phyloP scores from a whole-genome alignment of 2,888 invertebrate genomes.

The Halictus ligatus region DNA sequence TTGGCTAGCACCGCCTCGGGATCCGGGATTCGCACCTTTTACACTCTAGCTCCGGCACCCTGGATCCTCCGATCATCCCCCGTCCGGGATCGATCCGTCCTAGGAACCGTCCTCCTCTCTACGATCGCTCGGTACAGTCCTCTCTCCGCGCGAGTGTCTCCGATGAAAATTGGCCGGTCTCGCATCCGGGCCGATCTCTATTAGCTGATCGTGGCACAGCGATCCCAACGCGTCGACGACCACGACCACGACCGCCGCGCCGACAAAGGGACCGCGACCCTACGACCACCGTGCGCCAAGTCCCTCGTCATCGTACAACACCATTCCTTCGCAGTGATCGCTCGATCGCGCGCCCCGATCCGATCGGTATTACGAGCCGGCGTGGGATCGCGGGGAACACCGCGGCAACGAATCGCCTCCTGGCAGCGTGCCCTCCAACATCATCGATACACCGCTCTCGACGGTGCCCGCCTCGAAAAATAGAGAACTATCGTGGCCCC shows the following conservation, averaged over 20 bases:
- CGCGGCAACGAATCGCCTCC: constrained; percentile 69
- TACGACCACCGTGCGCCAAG: constrained; percentile 53
- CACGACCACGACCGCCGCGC: constrained; percentile 63
- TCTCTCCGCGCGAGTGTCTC: constrained; percentile 3
- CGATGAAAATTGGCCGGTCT: constrained; percentile 18
- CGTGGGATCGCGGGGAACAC: constrained; percentile 63
- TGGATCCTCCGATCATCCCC: background rate
- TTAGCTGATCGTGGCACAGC: constrained; percentile 56
- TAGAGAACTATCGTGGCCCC: constrained; percentile 9
- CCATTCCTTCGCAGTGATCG: constrained; percentile 43
- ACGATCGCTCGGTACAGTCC: background rate
- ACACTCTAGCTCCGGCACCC: background rate
- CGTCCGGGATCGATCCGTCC: background rate
- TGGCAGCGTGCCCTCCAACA: constrained; percentile 75
- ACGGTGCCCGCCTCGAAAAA: constrained; percentile 22
- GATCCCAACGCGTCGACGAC: constrained; percentile 54
- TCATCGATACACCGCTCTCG: constrained; percentile 68
- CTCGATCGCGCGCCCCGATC: background rate
- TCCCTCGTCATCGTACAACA: constrained; percentile 61
- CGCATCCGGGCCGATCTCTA: constrained; percentile 38
- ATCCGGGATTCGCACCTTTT: background rate
- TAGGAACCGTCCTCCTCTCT: background rate
- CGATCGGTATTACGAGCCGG: constrained; percentile 39
- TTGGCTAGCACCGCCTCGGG: background rate
- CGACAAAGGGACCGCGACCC: constrained; percentile 51